Percentiles rank a stretch among this genome's conserved stretches.
Evolutionary conservation across 2,797 vertebrate species (phyloP).

Genomic region (Oryzias sinensis): DNA sequence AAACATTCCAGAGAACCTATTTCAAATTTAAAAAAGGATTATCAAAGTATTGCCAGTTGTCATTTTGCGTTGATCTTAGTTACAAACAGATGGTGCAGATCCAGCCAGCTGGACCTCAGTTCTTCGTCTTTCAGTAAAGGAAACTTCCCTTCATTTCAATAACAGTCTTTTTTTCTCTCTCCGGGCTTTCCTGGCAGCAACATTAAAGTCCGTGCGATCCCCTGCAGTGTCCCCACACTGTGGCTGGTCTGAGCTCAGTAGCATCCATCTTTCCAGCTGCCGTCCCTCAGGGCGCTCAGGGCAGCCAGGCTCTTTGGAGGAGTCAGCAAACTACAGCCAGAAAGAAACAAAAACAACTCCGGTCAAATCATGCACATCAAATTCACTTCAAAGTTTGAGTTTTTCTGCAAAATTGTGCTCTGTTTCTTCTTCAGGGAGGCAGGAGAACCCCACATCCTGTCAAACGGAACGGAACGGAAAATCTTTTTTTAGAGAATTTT

Average conservation of each 20-base stretch:
- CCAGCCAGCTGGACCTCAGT: constrained; percentile 94
- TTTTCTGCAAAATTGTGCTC: too few species aligned
- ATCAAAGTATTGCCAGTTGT: constrained; percentile 63
- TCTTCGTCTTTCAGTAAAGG: constrained; percentile 31
- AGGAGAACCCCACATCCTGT: too few species aligned
- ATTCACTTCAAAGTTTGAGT: too few species aligned
- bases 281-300: constrained; percentile 90
- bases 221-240: constrained; percentile 28
- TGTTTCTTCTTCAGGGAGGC: too few species aligned
- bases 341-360: neutral
- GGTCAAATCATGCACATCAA: too few species aligned
- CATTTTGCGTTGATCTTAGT: constrained; percentile 33
- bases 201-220: constrained; percentile 47
- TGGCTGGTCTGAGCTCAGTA: constrained; percentile 79
- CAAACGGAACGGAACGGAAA: too few species aligned
- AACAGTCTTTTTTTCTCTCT: constrained; percentile 52
- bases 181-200: constrained; percentile 32
- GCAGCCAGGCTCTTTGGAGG: constrained; percentile 93
- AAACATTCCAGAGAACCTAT: constrained; percentile 48
- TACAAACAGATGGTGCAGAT: constrained; percentile 62
- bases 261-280: constrained; percentile 97
- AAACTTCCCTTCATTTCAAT: constrained; percentile 41
- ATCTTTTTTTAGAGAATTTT: too few species aligned
- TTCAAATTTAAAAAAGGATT: constrained; percentile 49
- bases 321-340: constrained; percentile 86